Evolutionary conservation across 1,140 invertebrate species (phyloP), one percentile per base, ranked within the genome.

Genomic region (Subanguina moxae): DNA sequence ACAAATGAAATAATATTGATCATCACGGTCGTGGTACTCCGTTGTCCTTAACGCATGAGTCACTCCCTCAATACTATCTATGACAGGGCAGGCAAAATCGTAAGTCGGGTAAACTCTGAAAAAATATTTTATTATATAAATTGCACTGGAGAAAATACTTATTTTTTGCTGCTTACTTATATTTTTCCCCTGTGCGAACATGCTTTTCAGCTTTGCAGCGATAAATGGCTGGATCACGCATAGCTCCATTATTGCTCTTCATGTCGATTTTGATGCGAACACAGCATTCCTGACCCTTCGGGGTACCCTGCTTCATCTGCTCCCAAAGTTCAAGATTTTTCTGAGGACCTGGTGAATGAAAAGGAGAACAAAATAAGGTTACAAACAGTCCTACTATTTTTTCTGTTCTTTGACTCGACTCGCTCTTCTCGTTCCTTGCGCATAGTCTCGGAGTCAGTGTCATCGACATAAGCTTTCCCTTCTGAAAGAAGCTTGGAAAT

Each of bases 181-280:
- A 99, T 86, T 95, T 93, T 27, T 86, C 88, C 64, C 92, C 93
- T 52, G 94, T 97, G 38, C 90, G 85, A 1, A 94, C 90, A 87
- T 99, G 96, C 11, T 87, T 84, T 83, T 97, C 93, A 69, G 88
- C 88, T 84, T 99, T 99, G 84, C 94, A 99, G n/a, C 96, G 86
- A 83, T 97, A 99, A 75, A 99, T 95, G 8, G 94, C 97, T n/a
- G 96, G 96, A 86, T 99, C 96, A 48, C 96, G 86, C 87, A 99
- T 86, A 80, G 94, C 97, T 0, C 96, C 96, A 85, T 98, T 99
- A 25, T 88, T 85, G 0, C 93, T 95, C 70, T 89, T 87, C 91
- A 97, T 97, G 84, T 97, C 92, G 71, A 99, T 96, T 86, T 97
- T 98, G 0, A 94, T 94, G 67, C 95, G 87, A 0, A 99, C 91